These are phyloP conservation scores for Argyrosomus regius DNA, from an alignment of 2,797 vertebrate genomes.

Conservation along the genomic window DNA sequence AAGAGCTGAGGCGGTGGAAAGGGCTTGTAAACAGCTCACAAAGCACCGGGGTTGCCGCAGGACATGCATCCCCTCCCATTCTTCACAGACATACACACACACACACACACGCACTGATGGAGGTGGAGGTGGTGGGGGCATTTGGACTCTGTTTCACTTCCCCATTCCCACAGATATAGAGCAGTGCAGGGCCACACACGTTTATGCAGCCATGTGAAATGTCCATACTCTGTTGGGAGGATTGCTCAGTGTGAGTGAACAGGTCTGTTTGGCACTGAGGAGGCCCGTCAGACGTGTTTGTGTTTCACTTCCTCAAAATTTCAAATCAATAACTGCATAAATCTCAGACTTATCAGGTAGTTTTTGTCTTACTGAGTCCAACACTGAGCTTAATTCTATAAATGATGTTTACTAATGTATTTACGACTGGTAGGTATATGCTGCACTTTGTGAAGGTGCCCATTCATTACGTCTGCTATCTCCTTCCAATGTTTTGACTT, in stretches of 20 bases:
- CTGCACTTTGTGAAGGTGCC: too few species aligned
- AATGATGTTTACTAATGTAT: neutral
- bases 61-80: conserved; percentile 55
- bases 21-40: conserved; percentile 58
- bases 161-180: conserved; percentile 64
- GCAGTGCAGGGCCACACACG: conserved; percentile 35
- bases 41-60: conserved; percentile 50
- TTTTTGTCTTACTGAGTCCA: neutral
- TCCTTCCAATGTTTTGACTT: too few species aligned
- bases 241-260: conserved; percentile 9
- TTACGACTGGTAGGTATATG: too few species aligned
- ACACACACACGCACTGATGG: conserved; percentile 24
- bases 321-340: neutral
- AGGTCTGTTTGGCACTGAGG: neutral
- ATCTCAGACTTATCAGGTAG: neutral
- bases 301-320: neutral
- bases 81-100: conserved; percentile 17
- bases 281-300: neutral
- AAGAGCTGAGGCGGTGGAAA: neutral
- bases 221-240: neutral
- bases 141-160: conserved; percentile 68
- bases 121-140: conserved; percentile 29
- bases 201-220: conserved; percentile 5
- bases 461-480: neutral
- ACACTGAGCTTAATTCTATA: neutral